Evolutionary conservation across 2,113 vertebrate species (phyloP), one percentile per base, ranked within the genome.

Genomic region (Pedionomus torquatus): DNA sequence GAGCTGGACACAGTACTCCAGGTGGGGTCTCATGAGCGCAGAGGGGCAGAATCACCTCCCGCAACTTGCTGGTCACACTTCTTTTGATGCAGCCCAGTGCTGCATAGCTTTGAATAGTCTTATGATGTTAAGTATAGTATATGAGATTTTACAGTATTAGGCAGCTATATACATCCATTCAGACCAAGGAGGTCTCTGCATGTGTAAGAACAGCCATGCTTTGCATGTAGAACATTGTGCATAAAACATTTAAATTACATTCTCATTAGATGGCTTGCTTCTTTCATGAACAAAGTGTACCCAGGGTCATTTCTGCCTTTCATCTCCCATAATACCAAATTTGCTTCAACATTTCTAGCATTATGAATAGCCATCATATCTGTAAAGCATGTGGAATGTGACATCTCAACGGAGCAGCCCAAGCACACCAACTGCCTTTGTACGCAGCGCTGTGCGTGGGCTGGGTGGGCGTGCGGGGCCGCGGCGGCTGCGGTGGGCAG

Each of bases 271-370:
- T 4, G 15, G 19, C 70, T 11, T 90, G 94, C 97, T 92, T 94
- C 54, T 48, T 44, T 66, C 95, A 97, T 96, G 23, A 96, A 95
- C 20, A 51, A 58, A 17, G 69, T 96, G 46, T 89, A 98, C 31
- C 41, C 83, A 21, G 95, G 96, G 64, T 98, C 96, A 5, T 39
- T 51, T 65, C 97, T 95, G 82, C 95, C 97, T 23, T 97, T 83
- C 26, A 95, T 88, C 55, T 98, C 97, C 97, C 96, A 96, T n/a
- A 98, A 35, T 21, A 97, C 68, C 85, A 97, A 97, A 76, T 98
- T 96, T 31, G 63, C 89, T 14, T 78, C 49, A 15, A 97, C 77
- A 6, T 91, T 90, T 86, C 68, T 33, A 43, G 92, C 2, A 26
- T 37, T 37, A 92, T 9, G n/a, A 76, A 4, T 70, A 3, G 1